A percentile compares a stretch with the other conserved stretches of the same genome.
These are phyloP conservation scores for Amazona guildingii DNA, from an alignment of 2,113 vertebrate species.

Conservation along the genomic window DNA sequence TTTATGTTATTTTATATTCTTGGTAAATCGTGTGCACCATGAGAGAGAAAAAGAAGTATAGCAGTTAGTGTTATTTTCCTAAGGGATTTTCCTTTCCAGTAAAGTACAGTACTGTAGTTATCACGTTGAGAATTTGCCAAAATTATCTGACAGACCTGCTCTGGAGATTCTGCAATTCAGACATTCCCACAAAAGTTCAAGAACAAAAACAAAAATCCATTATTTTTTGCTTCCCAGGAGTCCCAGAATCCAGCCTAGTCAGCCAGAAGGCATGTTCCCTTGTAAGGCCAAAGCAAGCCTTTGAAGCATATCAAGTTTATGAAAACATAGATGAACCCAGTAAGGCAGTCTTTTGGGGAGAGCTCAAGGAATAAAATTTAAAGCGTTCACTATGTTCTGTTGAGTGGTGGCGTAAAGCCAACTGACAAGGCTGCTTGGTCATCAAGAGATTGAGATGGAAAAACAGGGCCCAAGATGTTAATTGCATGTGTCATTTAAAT, in stretches of 20 bases:
- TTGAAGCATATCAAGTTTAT: conserved; percentile 3
- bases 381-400: background rate
- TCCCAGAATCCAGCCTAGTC: background rate
- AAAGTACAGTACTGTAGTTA: background rate
- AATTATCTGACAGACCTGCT: background rate
- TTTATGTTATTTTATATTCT: background rate
- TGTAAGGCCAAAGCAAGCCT: background rate
- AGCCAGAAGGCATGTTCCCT: background rate
- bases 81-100: background rate
- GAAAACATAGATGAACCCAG: background rate
- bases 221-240: background rate
- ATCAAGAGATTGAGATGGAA: background rate
- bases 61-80: background rate
- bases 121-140: background rate
- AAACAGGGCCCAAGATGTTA: background rate
- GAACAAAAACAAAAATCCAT: background rate
- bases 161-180: background rate
- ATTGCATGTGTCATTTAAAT: background rate
- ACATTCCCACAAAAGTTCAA: background rate
- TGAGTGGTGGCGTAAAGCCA: background rate
- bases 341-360: background rate
- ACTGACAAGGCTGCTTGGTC: background rate
- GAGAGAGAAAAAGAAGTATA: background rate
- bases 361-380: background rate
- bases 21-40: background rate